Base-by-base conservation (phyloP, 2,888 invertebrate species). In the Brachyptera risi region DNA sequence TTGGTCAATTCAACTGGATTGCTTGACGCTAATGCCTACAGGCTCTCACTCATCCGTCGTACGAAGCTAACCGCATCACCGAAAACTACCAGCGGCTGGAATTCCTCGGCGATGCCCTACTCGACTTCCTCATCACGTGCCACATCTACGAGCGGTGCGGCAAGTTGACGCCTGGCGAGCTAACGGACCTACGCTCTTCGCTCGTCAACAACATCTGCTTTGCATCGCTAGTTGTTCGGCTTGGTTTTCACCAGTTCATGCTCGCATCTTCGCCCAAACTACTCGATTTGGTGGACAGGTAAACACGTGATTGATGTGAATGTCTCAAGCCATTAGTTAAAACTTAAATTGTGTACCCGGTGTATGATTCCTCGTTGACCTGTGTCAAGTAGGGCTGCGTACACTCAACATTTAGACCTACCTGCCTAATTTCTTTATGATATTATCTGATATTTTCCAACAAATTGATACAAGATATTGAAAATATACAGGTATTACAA, bases 161-260 rank as follows among this genome's bases (percentile, higher is more conserved):
- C 0, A 70, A 77, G 42, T 78, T 91, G 71, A 83, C 82, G 60
- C 94, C 95, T 0, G 97, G 96, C 0, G 85, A 92, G 17, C 76
- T 99, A 60, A 97, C 97, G 0, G 97, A 98, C 76, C 73, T 98
- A 63, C 80, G 98, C 37, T 96, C 97, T 0, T 93, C 98, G 0
- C 79, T 99, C 1, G 98, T 99, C 1, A 98, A 99, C 73, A 99
- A 99, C 71, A 86, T 91, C 62, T 97, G 96, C 0, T 93, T 99
- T 71, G 97, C 94, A 0, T 88, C 92, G 23, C 81, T 96, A 57
- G 84, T 92, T 3, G 93, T 96, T 13, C 86, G 92, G 66, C 83
- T 90, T 74, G 86, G 88, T 13, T 83, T 97, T 64, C 92, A 98
- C 71, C 89, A 90, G 69, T 86, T 79, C 73, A 76, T 89, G 61